Conservation (phyloP, 2,113 vertebrate species). For the Strix uralensis region DNA sequence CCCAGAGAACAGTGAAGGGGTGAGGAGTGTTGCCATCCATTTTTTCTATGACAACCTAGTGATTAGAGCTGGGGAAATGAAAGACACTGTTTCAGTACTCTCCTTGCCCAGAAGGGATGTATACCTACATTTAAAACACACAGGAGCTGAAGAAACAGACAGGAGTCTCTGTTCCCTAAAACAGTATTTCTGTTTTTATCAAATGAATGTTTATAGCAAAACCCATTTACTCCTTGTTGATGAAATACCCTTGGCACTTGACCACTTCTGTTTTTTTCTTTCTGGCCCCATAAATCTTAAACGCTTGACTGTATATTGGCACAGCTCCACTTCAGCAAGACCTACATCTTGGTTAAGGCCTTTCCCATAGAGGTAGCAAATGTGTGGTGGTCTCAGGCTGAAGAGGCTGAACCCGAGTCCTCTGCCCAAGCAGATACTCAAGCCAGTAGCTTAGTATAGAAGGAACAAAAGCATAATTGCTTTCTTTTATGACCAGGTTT, state of each 20-base stretch:
- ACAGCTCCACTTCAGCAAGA: background rate
- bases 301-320: background rate
- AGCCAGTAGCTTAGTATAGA: background rate
- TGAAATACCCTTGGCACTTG: background rate
- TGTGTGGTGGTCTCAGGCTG: background rate
- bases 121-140: background rate
- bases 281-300: background rate
- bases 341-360: background rate
- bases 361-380: background rate
- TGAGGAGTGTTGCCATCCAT: background rate
- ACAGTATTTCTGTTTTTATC: background rate
- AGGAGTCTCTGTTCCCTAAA: background rate
- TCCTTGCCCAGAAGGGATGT: background rate
- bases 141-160: background rate
- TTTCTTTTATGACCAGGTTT: background rate
- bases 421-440: background rate
- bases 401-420: background rate
- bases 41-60: background rate
- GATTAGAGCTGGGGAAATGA: background rate
- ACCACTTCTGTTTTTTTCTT: background rate
- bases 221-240: background rate
- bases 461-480: background rate
- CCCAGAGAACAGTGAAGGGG: rapidly evolving
- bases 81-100: background rate
- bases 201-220: background rate